Evolutionary conservation across 1,140 invertebrate genomes (phyloP).

Genomic region (Ectropis grisescens): DNA sequence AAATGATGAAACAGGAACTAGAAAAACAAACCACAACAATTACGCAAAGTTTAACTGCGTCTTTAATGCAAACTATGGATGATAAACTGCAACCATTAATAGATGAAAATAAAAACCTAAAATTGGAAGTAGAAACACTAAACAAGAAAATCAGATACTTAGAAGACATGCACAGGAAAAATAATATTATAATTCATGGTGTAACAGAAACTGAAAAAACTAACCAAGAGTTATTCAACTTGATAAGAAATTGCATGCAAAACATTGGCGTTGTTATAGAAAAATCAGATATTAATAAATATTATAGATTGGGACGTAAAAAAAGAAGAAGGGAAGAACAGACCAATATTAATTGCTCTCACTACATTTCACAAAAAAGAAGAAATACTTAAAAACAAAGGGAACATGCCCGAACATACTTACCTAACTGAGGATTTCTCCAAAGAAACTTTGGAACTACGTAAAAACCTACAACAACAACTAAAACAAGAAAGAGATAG

Average conservation of each 20-base stretch:
- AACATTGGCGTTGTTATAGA: slow-evolving; percentile 1
- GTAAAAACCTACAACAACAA: slow-evolving; percentile 7
- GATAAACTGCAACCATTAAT: slow-evolving; percentile 7
- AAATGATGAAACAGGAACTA: too few relatives aligned
- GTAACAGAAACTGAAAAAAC: slow-evolving; percentile 6
- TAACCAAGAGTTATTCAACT: not conserved
- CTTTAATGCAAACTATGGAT: not conserved
- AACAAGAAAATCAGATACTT: slow-evolving; percentile 6
- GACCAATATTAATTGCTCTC: slow-evolving; percentile 5
- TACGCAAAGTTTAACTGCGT: too few relatives aligned
- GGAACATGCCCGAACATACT: slow-evolving; percentile 1
- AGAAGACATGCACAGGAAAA: slow-evolving; percentile 4
- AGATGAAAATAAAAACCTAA: slow-evolving; percentile 8
- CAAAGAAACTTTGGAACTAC: slow-evolving; percentile 9
- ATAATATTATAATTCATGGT: slow-evolving; percentile 8
- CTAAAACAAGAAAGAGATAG: slow-evolving; percentile 9
- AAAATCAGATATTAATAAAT: slow-evolving; percentile 8
- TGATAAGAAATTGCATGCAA: not conserved
- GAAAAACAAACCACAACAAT: too few relatives aligned
- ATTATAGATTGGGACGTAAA: slow-evolving; percentile 1
- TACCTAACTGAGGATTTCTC: slow-evolving; percentile 10
- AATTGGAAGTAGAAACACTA: slow-evolving; percentile 3
- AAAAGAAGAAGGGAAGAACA: slow-evolving; percentile 2
- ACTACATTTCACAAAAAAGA: slow-evolving; percentile 3
- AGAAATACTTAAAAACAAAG: slow-evolving; percentile 6